Evolutionary conservation across 2,797 vertebrate genomes (phyloP), one percentile per base, ranked within the genome.

Genomic region (Leuciscus waleckii): DNA sequence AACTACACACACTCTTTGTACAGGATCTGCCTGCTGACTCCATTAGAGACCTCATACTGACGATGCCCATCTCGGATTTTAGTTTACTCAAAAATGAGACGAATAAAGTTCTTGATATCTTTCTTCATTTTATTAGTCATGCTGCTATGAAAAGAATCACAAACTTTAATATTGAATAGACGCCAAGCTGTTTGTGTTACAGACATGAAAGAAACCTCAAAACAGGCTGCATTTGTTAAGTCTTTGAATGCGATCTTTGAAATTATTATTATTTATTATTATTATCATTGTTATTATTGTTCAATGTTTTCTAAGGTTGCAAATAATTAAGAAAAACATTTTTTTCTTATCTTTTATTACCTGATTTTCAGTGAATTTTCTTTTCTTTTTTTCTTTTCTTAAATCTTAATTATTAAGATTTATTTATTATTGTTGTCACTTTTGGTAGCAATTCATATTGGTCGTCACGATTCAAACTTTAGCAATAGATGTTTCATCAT

Each of bases 1-100:
- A 49, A 80, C 56, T 51, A 63, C 84, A 73, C 21, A 65, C 65
- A 73, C 75, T n/a, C 80, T 85, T 84, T 87, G 87, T 88, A 32
- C 26, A 37, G 54, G 32, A 77, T 78, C 79, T 56, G 77, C 54
- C 82, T 86, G 67, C 84, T 81, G 71, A 83, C 68, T 82, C 32
- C 85, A 79, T 79, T 87, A 83, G 73, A 67, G 83, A 84, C 37
- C 54, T 85, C 35, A 14, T 29, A 41, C 46, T 82, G 77, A 70
- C 74, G 41, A 82, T 85, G 65, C 21, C 43, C 69, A 73, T 81
- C 82, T 85, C 65, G 80, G 74, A 75, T 79, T 49, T 87, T 88
- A 79, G 41, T 73, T 51, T 37, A 29, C 76, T 9, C 32, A 70
- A 58, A 49, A 39, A 17, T 11, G 1, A 39, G 4, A 70, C 70